Evolutionary conservation across 2,797 vertebrate genomes (phyloP), one percentile per base, ranked within the genome.

Genomic region (Pseudocheirus occidentalis): DNA sequence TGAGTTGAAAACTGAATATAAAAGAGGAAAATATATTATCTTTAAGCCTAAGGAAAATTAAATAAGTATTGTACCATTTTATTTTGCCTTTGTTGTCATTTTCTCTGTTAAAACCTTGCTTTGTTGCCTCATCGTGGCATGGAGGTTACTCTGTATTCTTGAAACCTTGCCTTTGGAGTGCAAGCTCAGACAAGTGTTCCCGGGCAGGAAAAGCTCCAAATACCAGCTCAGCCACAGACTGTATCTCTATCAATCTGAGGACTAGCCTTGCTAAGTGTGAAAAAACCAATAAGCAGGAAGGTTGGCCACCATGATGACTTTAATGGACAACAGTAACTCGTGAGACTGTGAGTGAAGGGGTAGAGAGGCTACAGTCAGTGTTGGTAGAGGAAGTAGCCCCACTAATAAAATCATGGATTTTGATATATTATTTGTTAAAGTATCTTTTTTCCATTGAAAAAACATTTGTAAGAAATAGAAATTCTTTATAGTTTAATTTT

Each of bases 41-140:
- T 34, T n/a, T n/a, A 40, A 73, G 18, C n/a, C 58, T 92, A 62
- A 21, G 62, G 91, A 59, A 5, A 91, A 54, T 55, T 55, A 90
- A 53, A 28, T 28, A 27, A 94, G 73, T 52, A 90, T 96, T 93
- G 46, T 90, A 57, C 94, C 92, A 54, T 95, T 90, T 91, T 91
- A 92, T 94, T 93, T 97, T 93, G 28, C 31, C 50, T 97, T 4
- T 95, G n/a, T 94, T 81, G n/a, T 73, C 16, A 73, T 73, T n/a
- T 73, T 34, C 16, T 18, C 34, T 6, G 1, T 73, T n/a, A 73
- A n/a, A 73, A 73, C 46, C n/a, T 81, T 81, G 66, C 40, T 81
- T 21, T 66, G 31, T 14, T 34, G 59, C 31, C 59, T 66, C 31
- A 66, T 66, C 1, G 0, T 34, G 59, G 31, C 59, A 34, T 66